phyloP scores from a whole-genome alignment of 2,888 invertebrate genomes.

The Eretmocerus hayati region DNA sequence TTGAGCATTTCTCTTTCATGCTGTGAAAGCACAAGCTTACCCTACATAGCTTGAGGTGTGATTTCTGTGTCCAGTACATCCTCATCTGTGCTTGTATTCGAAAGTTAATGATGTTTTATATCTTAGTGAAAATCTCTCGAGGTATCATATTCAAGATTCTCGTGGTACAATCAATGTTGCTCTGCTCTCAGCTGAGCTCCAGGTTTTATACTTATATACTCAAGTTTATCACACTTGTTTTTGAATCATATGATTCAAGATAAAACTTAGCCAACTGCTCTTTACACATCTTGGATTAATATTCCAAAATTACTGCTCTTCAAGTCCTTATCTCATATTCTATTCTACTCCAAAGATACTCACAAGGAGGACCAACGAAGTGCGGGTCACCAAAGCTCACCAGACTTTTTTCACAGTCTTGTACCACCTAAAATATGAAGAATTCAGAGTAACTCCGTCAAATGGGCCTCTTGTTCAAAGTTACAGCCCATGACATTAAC shows the following conservation, averaged over 20 bases:
- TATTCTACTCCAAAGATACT: conserved; percentile 81
- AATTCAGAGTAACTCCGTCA: too few species aligned
- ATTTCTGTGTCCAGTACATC: conserved; percentile 66
- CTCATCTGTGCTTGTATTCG: conserved; percentile 50
- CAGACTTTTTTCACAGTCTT: conserved; percentile 87
- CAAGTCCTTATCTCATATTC: conserved; percentile 87
- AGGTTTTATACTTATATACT: conserved; percentile 78
- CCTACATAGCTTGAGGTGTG: conserved; percentile 69
- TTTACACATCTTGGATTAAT: conserved; percentile 86
- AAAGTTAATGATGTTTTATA: conserved; percentile 51
- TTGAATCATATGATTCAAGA: conserved; percentile 79
- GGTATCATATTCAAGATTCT: conserved; percentile 74
- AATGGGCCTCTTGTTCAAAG: too few species aligned
- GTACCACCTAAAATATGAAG: too few species aligned
- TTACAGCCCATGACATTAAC: too few species aligned
- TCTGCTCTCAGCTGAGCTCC: conserved; percentile 69
- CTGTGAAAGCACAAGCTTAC: conserved; percentile 74
- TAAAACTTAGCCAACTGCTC: conserved; percentile 85
- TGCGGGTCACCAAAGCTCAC: conserved; percentile 88
- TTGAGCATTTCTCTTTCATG: conserved; percentile 80
- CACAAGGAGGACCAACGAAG: conserved; percentile 84
- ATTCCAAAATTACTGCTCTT: conserved; percentile 62
- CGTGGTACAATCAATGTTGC: conserved; percentile 76
- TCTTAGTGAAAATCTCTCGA: conserved; percentile 84
- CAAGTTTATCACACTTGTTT: conserved; percentile 79